These are phyloP conservation scores for Nannoperca obscura DNA, from an alignment of 2,797 vertebrate genomes.

Conservation along the genomic window DNA sequence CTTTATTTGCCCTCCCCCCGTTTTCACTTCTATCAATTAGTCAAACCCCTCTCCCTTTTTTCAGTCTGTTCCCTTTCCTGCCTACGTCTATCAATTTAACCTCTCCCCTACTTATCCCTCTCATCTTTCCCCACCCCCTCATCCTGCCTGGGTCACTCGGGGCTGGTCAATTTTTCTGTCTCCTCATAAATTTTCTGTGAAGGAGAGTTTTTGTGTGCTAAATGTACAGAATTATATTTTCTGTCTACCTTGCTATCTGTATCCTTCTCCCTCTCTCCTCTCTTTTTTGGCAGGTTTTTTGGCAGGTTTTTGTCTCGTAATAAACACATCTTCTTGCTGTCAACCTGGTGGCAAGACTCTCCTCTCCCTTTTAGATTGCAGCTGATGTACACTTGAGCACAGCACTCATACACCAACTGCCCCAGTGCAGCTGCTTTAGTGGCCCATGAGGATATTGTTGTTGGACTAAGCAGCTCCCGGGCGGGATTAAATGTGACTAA, in stretches of 20 bases:
- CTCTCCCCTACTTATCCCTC: neutral
- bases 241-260: neutral
- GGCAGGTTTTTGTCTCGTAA: neutral
- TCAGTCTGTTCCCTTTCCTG: conserved; percentile 38
- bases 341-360: conserved; percentile 5
- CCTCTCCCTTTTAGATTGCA: neutral
- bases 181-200: conserved; percentile 29
- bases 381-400: conserved; percentile 18
- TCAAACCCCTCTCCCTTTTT: conserved; percentile 24
- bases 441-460: conserved; percentile 31
- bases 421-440: conserved; percentile 31
- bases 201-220: conserved; percentile 14
- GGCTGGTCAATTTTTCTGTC: neutral
- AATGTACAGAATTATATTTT: neutral
- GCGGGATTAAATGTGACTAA: conserved; percentile 55
- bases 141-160: neutral
- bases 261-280: neutral
- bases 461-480: conserved; percentile 42
- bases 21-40: conserved; percentile 45
- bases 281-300: neutral
- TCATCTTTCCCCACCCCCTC: neutral
- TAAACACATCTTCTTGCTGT: neutral
- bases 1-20: conserved; percentile 20
- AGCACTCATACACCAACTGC: conserved; percentile 5
- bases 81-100: conserved; percentile 34